Evolutionary conservation across 2,113 vertebrate species (phyloP), one percentile per base, ranked within the genome.

Genomic region (Gracilinanus agilis): DNA sequence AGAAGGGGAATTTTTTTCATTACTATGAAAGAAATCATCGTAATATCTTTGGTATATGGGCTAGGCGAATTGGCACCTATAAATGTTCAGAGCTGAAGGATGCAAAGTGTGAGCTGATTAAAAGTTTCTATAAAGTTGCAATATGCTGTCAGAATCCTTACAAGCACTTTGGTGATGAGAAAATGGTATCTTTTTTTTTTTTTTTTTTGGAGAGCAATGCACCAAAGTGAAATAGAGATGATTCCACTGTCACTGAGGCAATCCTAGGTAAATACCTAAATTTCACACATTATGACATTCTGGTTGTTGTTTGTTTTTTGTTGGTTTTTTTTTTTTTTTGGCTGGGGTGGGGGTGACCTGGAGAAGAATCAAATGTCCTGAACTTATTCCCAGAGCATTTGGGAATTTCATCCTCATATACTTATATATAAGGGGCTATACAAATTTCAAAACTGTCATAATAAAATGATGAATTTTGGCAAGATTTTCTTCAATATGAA

Each of bases 1-100:
- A 98, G 97, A 95, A 97, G 98, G 95, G 98, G 98, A 98, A 98
- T 98, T 98, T 98, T 95, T 95, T 92, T 93, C 94, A 94, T 96
- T 97, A 55, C 92, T 90, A 96, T 92, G 95, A 97, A 95, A 96
- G 97, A 97, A 97, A 97, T 93, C 94, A 97, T 96, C 96, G 93
- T 92, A 91, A 96, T 88, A 93, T 97, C 95, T 94, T 55, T 44
- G 8, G 92, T 55, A 94, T 55, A 24, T 90, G 91, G 92, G 75
- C 92, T 75, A 97, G 97, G 95, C 96, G 96, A 97, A 96, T 90
- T 88, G 90, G 83, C 94, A 97, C 90, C 90, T 53, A 54, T 13
- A 92, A 94, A 92, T 44, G 92, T 93, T 58, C 83, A 90, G 75
- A 53, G 44, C 95, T 56, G 49, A 92, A 90, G 0, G 90, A 23